phyloP scores from a whole-genome alignment of 1,140 invertebrate species.

The Macrobrachium nipponense region DNA sequence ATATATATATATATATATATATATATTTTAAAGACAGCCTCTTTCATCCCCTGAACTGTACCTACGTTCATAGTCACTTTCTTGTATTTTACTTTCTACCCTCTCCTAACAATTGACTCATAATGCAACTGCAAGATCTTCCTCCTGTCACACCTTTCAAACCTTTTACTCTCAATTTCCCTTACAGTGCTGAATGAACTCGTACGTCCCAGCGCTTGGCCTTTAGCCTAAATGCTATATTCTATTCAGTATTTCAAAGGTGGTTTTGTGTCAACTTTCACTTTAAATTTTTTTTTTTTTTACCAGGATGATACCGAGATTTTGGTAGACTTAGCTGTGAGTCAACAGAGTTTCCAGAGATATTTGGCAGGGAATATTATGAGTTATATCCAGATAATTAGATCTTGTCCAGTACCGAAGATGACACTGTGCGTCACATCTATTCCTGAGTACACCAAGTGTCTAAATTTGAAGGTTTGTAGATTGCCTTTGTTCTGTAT shows the following conservation, averaged over 20 bases:
- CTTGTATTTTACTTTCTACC: too few species aligned
- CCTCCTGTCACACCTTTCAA: background rate
- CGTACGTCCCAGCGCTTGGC: too few species aligned
- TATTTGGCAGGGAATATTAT: conserved; percentile 75
- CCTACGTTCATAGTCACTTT: background rate
- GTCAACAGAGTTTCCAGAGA: conserved; percentile 73
- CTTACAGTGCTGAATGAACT: too few species aligned
- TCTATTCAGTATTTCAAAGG: too few species aligned
- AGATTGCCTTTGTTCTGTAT: background rate
- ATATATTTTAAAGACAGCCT: too few species aligned
- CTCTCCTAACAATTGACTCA: background rate
- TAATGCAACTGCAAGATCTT: background rate
- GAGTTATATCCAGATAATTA: conserved; percentile 78
- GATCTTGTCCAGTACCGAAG: conserved; percentile 82
- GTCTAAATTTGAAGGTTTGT: conserved; percentile 90
- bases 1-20: too few species aligned
- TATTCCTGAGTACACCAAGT: conserved; percentile 90
- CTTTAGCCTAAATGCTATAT: too few species aligned
- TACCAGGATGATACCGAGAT: conserved; percentile 78
- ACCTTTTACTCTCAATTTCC: too few species aligned
- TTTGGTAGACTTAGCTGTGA: conserved; percentile 74
- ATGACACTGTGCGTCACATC: conserved; percentile 93
- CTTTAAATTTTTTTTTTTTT: background rate
- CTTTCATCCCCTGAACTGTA: background rate
- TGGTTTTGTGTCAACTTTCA: too few species aligned